Evolutionary conservation across 1,140 invertebrate species (phyloP).

Genomic region (Pseudomyrmex sp.): DNA sequence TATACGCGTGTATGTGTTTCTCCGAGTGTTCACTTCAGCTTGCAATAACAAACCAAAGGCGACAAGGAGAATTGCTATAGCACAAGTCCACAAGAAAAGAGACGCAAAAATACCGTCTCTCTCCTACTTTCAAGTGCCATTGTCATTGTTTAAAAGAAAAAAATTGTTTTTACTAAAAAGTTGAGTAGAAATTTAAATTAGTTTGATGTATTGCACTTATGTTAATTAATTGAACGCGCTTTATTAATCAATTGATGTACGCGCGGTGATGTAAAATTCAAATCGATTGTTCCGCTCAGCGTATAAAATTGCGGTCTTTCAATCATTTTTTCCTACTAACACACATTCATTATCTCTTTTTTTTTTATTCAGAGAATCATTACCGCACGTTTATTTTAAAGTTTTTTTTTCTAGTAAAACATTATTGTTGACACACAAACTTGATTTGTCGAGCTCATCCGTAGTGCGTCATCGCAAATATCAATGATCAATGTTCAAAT

Average conservation of each 20-base stretch:
- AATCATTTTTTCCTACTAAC: neutral
- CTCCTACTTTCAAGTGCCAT: slow-evolving; percentile 78
- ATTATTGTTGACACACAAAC: no score
- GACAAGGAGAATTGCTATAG: slow-evolving; percentile 80
- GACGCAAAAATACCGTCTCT: slow-evolving; percentile 51
- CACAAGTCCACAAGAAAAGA: slow-evolving; percentile 76
- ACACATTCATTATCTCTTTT: neutral
- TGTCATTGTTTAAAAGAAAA: no score
- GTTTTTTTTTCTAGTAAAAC: slow-evolving; percentile 2
- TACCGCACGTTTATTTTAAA: neutral
- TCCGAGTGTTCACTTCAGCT: slow-evolving; percentile 80
- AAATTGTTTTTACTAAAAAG: no score
- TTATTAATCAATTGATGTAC: no score
- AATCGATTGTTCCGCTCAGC: slow-evolving; percentile 1
- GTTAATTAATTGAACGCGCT: no score
- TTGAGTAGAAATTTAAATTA: no score
- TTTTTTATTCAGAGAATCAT: neutral
- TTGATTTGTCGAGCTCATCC: neutral
- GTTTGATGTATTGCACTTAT: no score
- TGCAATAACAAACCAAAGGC: slow-evolving; percentile 81
- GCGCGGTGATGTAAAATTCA: no score
- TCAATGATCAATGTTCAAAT: no score
- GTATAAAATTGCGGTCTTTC: neutral
- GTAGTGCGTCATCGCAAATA: no score
- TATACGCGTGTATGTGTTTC: slow-evolving; percentile 65